phyloP scores from a whole-genome alignment of 2,888 invertebrate species.

The Drosophila cyrtoloma region DNA sequence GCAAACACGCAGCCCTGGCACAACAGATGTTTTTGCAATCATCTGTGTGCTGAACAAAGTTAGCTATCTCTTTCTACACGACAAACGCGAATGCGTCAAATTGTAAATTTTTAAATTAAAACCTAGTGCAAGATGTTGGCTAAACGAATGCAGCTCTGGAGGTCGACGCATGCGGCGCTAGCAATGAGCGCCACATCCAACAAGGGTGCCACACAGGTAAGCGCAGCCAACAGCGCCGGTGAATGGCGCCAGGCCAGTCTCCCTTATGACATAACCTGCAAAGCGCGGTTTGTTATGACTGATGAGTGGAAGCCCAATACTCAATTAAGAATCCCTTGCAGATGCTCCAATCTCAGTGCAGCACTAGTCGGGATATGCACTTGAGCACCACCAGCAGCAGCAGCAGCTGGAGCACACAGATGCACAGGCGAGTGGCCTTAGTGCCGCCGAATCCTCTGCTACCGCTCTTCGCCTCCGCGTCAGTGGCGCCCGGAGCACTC shows the following conservation, averaged over 20 bases:
- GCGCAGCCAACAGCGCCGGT: slow-evolving; percentile 27
- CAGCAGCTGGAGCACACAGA: slow-evolving; percentile 26
- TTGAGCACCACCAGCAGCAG: slow-evolving; percentile 42
- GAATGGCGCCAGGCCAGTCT: slow-evolving; percentile 2
- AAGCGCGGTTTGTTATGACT: slow-evolving; percentile 59
- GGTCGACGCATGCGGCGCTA: slow-evolving; percentile 50
- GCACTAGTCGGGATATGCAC: slow-evolving; percentile 70
- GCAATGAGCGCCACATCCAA: slow-evolving; percentile 43
- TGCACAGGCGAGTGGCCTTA: background rate
- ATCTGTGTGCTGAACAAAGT: slow-evolving; percentile 28
- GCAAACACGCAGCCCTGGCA: slow-evolving; percentile 28
- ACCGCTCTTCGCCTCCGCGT: slow-evolving; percentile 30
- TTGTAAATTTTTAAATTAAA: slow-evolving; percentile 54
- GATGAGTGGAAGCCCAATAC: background rate
- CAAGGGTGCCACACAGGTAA: slow-evolving; percentile 65
- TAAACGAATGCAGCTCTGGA: slow-evolving; percentile 72
- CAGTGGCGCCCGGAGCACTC: slow-evolving; percentile 30
- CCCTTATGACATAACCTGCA: slow-evolving; percentile 81
- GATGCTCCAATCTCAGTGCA: slow-evolving; percentile 20
- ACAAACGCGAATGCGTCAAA: slow-evolving; percentile 39
- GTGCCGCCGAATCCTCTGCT: slow-evolving; percentile 7
- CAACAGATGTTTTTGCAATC: slow-evolving; percentile 39
- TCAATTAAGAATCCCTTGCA: slow-evolving; percentile 24
- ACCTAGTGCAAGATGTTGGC: slow-evolving; percentile 63
- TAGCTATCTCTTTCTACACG: slow-evolving; percentile 41